Evolutionary conservation across 2,888 invertebrate species (phyloP), one percentile per base, ranked within the genome.

Genomic region (Leptinotarsa rubiginosa): DNA sequence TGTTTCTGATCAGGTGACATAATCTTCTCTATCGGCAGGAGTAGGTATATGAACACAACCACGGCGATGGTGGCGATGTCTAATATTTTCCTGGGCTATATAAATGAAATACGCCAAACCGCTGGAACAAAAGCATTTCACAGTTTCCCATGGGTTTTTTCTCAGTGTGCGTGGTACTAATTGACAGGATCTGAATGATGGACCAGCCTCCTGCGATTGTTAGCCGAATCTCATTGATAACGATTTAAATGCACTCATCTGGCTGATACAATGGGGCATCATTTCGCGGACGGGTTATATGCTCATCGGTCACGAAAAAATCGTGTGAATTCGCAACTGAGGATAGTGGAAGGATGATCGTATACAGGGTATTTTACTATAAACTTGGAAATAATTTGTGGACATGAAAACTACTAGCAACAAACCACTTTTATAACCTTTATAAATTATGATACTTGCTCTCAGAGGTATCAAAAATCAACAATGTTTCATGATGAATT

Each of bases 181-280:
- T 78, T 78, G 78, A 78, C 78, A 78, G 75, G 65, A 56, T 68
- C 75, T 75, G 77, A 77, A 71, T 77, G 77, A 77, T 75, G 75
- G 64, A 73, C 70, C 73, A 49, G 69, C 67, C 70, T 47, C 65
- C 70, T 59, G 49, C 75, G 72, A 77, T 77, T 75, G 74, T 77
- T 70, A 70, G 70, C 62, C 72, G 69, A 74, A 76, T 72, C 73
- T 73, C 73, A 70, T 69, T 69, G 64, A 69, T 71, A 71, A 67
- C 68, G 68, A 73, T 74, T 77, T 77, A 73, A 73, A 77, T 77
- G 75, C 75, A 62, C 68, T 76, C 73, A 72, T 73, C 65, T 65
- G 13, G 69, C 50, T 22, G 70, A 75, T 70, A 77, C 75, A 77
- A 77, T 77, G 67, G 77, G 69, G 47, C 64, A 66, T 75, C 69